Conservation (phyloP, 2,797 vertebrate species). For the Sebastes oblongus region DNA sequence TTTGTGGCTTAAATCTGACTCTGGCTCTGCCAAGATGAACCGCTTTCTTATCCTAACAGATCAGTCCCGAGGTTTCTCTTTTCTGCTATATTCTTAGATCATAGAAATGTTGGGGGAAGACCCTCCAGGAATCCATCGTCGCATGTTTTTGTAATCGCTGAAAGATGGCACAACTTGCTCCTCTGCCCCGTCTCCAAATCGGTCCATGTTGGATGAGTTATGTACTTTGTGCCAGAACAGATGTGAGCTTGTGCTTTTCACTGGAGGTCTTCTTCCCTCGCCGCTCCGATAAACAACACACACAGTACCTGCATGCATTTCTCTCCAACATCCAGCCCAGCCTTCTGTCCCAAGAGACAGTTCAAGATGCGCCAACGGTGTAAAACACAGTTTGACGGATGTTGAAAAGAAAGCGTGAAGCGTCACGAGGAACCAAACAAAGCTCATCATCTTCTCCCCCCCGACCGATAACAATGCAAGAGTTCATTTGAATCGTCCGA, state of each 20-base stretch:
- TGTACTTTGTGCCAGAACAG: conserved; percentile 26
- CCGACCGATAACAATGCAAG: conserved; percentile 12
- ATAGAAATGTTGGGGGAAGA: not conserved
- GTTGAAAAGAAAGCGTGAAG: conserved; percentile 48
- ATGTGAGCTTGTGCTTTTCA: conserved; percentile 42
- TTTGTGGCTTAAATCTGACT: not conserved
- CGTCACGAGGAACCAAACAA: conserved; percentile 33
- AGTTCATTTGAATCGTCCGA: conserved; percentile 45
- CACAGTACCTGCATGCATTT: not conserved
- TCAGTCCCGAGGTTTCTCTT: not conserved
- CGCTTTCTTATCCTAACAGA: not conserved
- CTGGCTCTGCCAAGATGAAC: not conserved
- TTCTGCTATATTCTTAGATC: conserved; percentile 19
- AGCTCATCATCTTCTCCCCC: conserved; percentile 29
- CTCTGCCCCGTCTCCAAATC: conserved; percentile 27
- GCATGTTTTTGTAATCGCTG: conserved; percentile 56
- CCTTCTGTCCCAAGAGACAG: not conserved
- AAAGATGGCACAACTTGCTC: conserved; percentile 48
- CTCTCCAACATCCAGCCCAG: accelerated
- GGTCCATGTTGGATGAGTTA: conserved; percentile 53
- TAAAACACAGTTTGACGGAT: conserved; percentile 64
- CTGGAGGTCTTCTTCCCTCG: conserved; percentile 28
- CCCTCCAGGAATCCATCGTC: conserved; percentile 39
- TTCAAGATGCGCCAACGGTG: conserved; percentile 3
- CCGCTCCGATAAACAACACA: not conserved